A percentile compares a stretch with the other conserved stretches of the same genome.
These are phyloP conservation scores for Catajapyx aquilonaris DNA, from an alignment of 1,140 invertebrate species.

Conservation along the genomic window DNA sequence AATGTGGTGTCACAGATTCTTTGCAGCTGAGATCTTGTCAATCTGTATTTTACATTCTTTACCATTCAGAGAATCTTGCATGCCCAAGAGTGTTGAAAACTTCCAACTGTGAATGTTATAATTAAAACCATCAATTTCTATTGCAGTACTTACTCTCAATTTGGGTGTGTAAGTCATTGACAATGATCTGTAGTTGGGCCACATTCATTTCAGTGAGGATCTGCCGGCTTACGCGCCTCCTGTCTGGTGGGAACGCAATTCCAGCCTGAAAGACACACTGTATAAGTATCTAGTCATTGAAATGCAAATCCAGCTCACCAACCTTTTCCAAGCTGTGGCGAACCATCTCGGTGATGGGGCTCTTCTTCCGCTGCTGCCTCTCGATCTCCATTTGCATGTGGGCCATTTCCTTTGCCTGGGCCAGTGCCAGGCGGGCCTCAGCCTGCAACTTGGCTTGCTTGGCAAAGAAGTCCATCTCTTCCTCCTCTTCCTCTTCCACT, in stretches of 20 bases:
- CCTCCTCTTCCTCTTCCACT: too few relatives aligned
- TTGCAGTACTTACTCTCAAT: slow-evolving; percentile 46
- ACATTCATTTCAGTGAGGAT: slow-evolving; percentile 80
- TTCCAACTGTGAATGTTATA: too few relatives aligned
- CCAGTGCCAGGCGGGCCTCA: slow-evolving; percentile 69
- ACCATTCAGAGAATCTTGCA: too few relatives aligned
- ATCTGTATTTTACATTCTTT: too few relatives aligned
- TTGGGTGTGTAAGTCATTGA: slow-evolving; percentile 80
- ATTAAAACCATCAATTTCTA: too few relatives aligned
- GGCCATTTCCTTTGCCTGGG: slow-evolving; percentile 78
- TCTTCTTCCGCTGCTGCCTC: slow-evolving; percentile 52
- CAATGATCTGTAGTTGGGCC: slow-evolving; percentile 83
- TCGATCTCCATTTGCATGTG: slow-evolving; percentile 84
- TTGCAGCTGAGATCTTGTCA: too few relatives aligned
- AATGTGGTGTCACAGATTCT: too few relatives aligned
- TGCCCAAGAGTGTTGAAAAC: too few relatives aligned
- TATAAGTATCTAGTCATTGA: slow-evolving; percentile 1
- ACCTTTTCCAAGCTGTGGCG: slow-evolving; percentile 49
- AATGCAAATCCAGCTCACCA: slow-evolving; percentile 5
- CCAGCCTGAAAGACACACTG: slow-evolving; percentile 36
- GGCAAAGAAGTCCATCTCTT: slow-evolving; percentile 53
- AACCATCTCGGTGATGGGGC: slow-evolving; percentile 67
- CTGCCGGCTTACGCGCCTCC: slow-evolving; percentile 54
- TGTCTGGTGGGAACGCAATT: slow-evolving; percentile 55
- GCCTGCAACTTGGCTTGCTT: slow-evolving; percentile 65